Base-by-base conservation (phyloP, 2,113 vertebrate genomes). In the Limnothrissa miodon region DNA sequence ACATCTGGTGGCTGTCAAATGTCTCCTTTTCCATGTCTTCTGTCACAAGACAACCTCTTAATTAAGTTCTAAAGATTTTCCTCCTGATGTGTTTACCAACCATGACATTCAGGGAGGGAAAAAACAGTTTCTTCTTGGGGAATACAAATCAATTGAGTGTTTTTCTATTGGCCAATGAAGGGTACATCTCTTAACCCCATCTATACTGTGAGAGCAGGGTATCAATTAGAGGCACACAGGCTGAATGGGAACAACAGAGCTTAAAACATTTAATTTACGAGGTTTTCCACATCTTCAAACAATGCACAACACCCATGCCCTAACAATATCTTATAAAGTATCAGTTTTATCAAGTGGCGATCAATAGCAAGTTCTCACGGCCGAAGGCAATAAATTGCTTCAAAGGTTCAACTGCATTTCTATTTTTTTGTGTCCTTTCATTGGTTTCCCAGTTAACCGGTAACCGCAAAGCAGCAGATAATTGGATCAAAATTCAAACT, bases 61-160 rank as follows among this genome's bases (percentile, higher is more conserved):
- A 86, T 85, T 84, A 87, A 81, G 39, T 45, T 39, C 82, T 70
- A 56, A 83, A 83, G 79, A 82, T 82, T 83, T 82, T 78, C 80
- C 39, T n/a, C 70, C 29, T 36, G 80, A 81, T 81, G 80, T 45
- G 62, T 70, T 74, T 39, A 81, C 53, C 70, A 81, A 83, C 66
- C 66, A 74, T 74, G 66, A 74, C 66, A 74, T 74, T 74, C 66
- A 74, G 10, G 33, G 66, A 36, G 66, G 66, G 33, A 74, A 48
- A 74, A 74, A 39, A 29, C n/a, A 36, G 11, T 81, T 39, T 59
- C 80, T 44, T 44, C 51, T 21, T 17, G 33, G 80, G 80, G 80
- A 53, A 48, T 42, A 81, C 21, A 25, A 62, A 81, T 81, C 80
- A 59, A 59, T 81, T 21, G n/a, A 62, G 56, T 59, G 80, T 45